These are phyloP conservation scores for Bombus sibiricus DNA, from an alignment of 1,140 invertebrate genomes.

Conservation along the genomic window DNA sequence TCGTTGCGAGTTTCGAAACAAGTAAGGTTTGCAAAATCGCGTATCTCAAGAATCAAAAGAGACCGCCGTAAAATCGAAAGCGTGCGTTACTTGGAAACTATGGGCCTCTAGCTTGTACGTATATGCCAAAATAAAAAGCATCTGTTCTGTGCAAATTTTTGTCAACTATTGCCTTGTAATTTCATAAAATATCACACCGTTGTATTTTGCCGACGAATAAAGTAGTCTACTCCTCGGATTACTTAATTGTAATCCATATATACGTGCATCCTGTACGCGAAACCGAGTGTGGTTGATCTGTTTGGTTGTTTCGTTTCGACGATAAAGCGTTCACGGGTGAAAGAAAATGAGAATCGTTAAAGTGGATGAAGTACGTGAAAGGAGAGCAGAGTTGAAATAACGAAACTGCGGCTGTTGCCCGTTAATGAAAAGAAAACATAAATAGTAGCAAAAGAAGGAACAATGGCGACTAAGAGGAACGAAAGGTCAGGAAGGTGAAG, in stretches of 20 bases:
- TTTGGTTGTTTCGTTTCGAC: not conserved
- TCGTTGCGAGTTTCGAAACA: no score
- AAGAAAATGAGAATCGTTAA: constrained; percentile 24
- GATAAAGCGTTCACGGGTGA: constrained; percentile 14
- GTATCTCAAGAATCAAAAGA: no score
- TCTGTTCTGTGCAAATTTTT: no score
- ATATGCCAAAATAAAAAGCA: no score
- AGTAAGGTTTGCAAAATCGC: no score
- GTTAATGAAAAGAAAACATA: constrained; percentile 56
- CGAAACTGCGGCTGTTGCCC: constrained; percentile 31
- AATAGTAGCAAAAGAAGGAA: constrained; percentile 51
- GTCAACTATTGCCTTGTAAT: not conserved
- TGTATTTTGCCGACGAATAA: not conserved
- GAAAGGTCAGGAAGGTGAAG: constrained; percentile 38
- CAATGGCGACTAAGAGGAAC: constrained; percentile 63
- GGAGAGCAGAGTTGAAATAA: constrained; percentile 29
- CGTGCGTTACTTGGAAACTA: no score
- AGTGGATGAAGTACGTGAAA: constrained; percentile 18
- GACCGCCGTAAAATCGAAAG: no score
- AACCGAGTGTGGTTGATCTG: not conserved
- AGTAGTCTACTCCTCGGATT: not conserved
- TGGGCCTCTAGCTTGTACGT: no score
- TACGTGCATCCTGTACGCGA: not conserved
- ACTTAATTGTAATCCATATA: constrained; percentile 6
- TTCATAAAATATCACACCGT: not conserved